phyloP scores from a whole-genome alignment of 2,113 vertebrate species.

The Garra rufa region DNA sequence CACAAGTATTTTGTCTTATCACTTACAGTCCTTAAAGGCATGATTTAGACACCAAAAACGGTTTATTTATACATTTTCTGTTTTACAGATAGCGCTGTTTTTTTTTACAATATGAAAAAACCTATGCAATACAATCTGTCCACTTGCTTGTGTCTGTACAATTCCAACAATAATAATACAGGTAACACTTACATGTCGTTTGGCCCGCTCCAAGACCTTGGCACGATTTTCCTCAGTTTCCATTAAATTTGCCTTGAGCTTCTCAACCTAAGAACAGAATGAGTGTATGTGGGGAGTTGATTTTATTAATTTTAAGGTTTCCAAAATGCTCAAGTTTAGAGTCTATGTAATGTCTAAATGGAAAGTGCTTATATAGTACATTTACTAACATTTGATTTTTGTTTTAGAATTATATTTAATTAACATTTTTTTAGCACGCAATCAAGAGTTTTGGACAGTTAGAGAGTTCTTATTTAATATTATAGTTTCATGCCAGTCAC shows the following conservation, averaged over 20 bases:
- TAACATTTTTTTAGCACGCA: not conserved
- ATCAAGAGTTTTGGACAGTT: not conserved
- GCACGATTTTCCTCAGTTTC: slow-evolving; percentile 67
- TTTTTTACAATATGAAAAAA: too few species aligned
- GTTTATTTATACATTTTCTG: too few species aligned
- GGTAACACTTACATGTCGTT: slow-evolving; percentile 73
- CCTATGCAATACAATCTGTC: too few species aligned
- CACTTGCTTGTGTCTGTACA: not conserved
- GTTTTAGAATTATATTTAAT: too few species aligned
- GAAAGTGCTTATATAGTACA: not conserved
- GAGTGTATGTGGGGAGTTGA: not conserved
- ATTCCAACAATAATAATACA: not conserved
- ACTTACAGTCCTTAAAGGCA: not conserved
- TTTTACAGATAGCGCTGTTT: too few species aligned
- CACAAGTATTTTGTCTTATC: not conserved
- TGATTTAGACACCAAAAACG: not conserved
- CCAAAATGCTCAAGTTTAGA: not conserved
- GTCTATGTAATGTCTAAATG: not conserved
- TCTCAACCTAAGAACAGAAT: slow-evolving; percentile 68
- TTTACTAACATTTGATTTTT: not conserved
- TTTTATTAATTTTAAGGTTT: not conserved
- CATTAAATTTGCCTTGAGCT: slow-evolving; percentile 68
- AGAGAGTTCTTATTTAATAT: not conserved
- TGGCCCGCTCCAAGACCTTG: slow-evolving; percentile 75
- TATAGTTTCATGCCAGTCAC: not conserved